Base-by-base conservation (phyloP, 1,140 invertebrate genomes). In the Melitaea cinxia region DNA sequence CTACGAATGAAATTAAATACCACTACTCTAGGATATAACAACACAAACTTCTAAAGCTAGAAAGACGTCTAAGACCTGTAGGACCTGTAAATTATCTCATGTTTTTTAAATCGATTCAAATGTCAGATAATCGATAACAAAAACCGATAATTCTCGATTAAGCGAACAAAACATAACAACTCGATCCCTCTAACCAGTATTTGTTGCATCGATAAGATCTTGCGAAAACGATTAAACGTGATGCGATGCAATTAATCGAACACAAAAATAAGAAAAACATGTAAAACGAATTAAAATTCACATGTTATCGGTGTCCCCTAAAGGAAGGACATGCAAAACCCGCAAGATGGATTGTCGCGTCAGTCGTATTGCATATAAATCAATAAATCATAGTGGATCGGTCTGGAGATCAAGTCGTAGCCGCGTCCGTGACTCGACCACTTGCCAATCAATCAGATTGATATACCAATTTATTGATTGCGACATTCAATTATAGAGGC, bases 391-490 rank as follows among this genome's bases (percentile, higher is more conserved):
- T 55, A 55, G 33, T 45, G 33, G 37, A 56, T 26, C 10, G 28
- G 23, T 7, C 33, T 37, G 30, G 39, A 55, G 53, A 55, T 55
- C 53, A 55, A 37, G 53, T 23, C 17, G 53, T 55, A 37, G 53
- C 53, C 53, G 30, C 50, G 23, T 55, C 53, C 53, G 53, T 55
- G 53, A 55, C 53, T 55, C 53, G 10, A 39, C 53, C 14, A 33
- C 53, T 55, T 59, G 64, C 66, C 66, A 57, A 75, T 78, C 75
- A 73, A 78, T 78, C 75, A 74, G 63, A 17, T 39, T 68, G 75
- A 72, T 78, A 78, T 78, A 72, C 63, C 77, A 65, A 72, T 78
- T 74, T 72, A 78, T 78, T 81, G 72, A 77, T 78, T 70, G 62
- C 73, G 70, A 77, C 75, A 78, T 62, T 77, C 76, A 73, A 72